Evolutionary conservation across 2,113 vertebrate genomes (phyloP), one percentile per base, ranked within the genome.

Genomic region (Cephalopholis sonnerati): DNA sequence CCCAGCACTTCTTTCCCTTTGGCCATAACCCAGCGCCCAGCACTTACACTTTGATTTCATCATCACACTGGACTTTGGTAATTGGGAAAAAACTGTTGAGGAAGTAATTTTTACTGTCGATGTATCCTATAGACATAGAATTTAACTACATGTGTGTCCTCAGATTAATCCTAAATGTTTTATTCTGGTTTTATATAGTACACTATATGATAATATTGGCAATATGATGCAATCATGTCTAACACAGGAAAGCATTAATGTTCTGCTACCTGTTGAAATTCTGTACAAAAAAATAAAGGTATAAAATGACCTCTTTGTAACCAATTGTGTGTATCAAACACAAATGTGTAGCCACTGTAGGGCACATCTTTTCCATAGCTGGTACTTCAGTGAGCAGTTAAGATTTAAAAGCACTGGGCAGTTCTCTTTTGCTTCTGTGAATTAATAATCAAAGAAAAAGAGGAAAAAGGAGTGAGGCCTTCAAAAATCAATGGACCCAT

Each of bases 401-500:
- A 82, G 84, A 93, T 91, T 91, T 91, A 93, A 94, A 93, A 83
- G 81, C 77, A 86, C 76, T 36, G 84, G 90, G 85, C 88, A 90
- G 82, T 79, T 90, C 77, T 94, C 91, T 94, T 94, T 94, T 95
- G 93, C 89, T 91, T 91, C 89, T 90, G 90, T 95, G 91, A 95
- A 95, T 95, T 91, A 94, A 94, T 94, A 91, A 95, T 93, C 90
- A 94, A 91, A 93, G 87, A 92, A 89, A 90, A 90, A 79, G 51
- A 74, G 76, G 67, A 81, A 82, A 81, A 91, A 91, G 83, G 66
- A 91, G 86, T n/a, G 84, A 87, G 80, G 86, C 81, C 88, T 91
- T 90, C 84, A 89, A 91, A 94, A 94, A 93, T 91, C 92, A 89
- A 93, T 93, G 88, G 73, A 75, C 29, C 88, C 74, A 79, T 89